Percentiles rank a stretch among this genome's conserved stretches.
phyloP scores from a whole-genome alignment of 1,140 invertebrate genomes.

The Zaprionus capensis region DNA sequence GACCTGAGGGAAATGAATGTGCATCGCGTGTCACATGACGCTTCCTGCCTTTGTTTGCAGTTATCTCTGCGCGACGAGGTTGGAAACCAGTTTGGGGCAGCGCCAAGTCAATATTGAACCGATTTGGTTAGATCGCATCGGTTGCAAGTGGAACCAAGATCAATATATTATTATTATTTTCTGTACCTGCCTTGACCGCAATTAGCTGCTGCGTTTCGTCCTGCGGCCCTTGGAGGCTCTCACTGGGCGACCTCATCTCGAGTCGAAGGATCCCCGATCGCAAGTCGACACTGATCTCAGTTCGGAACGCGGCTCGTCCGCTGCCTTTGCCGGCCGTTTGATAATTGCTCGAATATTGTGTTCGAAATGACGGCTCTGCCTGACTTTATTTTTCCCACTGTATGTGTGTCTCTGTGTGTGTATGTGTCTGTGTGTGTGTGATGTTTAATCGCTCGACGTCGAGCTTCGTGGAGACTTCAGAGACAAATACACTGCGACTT shows the following conservation, averaged over 20 bases:
- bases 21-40: conserved; percentile 10
- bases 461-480: conserved; percentile 30
- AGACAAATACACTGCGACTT: conserved; percentile 8
- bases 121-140: conserved; percentile 3
- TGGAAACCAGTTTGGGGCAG: conserved; percentile 30
- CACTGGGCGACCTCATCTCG: conserved; percentile 44
- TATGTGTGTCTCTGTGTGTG: conserved; percentile 23
- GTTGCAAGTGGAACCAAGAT: not conserved
- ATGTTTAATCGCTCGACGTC: conserved; percentile 61
- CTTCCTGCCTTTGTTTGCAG: conserved; percentile 23
- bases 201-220: conserved; percentile 16
- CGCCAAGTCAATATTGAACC: conserved; percentile 7
- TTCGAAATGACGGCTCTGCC: conserved; percentile 56
- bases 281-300: conserved; percentile 3
- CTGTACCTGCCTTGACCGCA: conserved; percentile 67
- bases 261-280: not conserved
- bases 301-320: conserved; percentile 26
- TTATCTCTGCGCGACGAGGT: not conserved
- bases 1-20: not conserved
- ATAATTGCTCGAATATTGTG: conserved; percentile 71
- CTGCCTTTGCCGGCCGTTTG: conserved; percentile 54
- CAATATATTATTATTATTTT: not conserved
- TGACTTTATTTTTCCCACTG: conserved; percentile 52
- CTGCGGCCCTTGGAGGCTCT: conserved; percentile 5
- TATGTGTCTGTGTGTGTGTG: conserved; percentile 26